Evolutionary conservation across 2,113 vertebrate species (phyloP).

Genomic region (Bubo scandiacus): DNA sequence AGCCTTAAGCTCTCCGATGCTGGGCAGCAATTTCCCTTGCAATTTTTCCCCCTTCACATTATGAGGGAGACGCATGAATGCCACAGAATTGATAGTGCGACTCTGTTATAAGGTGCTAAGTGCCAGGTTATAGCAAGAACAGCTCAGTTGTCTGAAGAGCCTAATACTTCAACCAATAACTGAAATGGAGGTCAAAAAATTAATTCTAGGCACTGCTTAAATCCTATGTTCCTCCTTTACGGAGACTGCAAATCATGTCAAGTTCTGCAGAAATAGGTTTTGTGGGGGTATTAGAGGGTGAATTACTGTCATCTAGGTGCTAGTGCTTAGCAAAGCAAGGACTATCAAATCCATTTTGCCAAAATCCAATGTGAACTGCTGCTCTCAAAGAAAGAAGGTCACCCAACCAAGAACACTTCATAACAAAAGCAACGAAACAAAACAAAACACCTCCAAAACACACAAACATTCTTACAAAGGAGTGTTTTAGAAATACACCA

Average conservation of each 20-base stretch:
- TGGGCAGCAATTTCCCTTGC: background rate
- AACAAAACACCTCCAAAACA: background rate
- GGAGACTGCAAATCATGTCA: constrained; percentile 40
- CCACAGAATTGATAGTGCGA: background rate
- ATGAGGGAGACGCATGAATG: background rate
- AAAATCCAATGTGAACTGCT: constrained; percentile 17
- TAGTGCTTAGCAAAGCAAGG: constrained; percentile 50
- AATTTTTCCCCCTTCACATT: background rate
- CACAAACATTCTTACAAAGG: background rate
- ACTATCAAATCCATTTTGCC: constrained; percentile 34
- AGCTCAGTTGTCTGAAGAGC: background rate
- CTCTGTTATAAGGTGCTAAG: background rate
- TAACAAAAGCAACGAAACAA: background rate
- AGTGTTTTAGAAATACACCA: background rate
- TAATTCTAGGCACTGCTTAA: constrained; percentile 23
- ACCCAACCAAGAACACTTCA: background rate
- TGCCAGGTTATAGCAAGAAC: background rate
- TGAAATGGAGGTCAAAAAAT: constrained; percentile 55
- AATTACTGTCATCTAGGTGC: constrained; percentile 52
- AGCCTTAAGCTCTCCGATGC: background rate
- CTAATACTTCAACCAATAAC: constrained; percentile 16
- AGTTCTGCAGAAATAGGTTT: constrained; percentile 55
- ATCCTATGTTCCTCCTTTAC: constrained; percentile 22
- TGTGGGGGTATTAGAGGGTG: constrained; percentile 41
- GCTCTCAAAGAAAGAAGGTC: constrained; percentile 52